Evolutionary conservation across 2,888 invertebrate genomes (phyloP), one percentile per base, ranked within the genome.

Genomic region (Troglohyphantes excavatus): DNA sequence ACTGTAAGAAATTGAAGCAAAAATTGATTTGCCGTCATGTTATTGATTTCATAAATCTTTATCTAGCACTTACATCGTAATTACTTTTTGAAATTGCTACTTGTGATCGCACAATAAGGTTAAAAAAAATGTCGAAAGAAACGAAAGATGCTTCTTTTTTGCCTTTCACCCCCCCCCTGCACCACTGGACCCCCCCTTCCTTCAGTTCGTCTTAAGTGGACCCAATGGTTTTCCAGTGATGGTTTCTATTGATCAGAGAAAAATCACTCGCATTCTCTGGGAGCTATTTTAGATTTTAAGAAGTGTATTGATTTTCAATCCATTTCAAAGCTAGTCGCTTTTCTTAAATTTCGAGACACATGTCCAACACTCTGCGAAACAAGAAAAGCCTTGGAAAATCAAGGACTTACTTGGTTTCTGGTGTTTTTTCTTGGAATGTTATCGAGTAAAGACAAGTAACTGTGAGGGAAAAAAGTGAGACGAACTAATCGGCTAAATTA

Each of bases 181-280:
- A n/a, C n/a, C n/a, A n/a, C n/a, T n/a, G n/a, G n/a, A n/a, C 9
- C 9, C 39, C 39, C 13, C 39, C n/a, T n/a, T n/a, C 63, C 63
- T 79, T 72, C 43, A 6, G 21, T 46, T 63, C 72, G 11, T 68
- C 72, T 86, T 86, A 86, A 79, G 72, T 72, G 78, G 70, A 70
- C 86, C 86, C 86, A 78, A 70, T 46, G 86, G 86, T 86, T 86
- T 86, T 86, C 78, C 78, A 79, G 78, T 85, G 85, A 85, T 85
- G 72, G 86, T 86, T 43, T 86, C 86, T 79, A 86, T 86, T 86
- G 86, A 86, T 86, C 78, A 70, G 29, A 23, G 53, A 85, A 53
- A 84, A 85, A 53, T 85, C 70, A 85, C 84, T 83, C 73, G 29
- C 59, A 23, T 72, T 83, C 29, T 53, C 82, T 26, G 43, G 63